These are phyloP conservation scores for Lasioglossum morio DNA, from an alignment of 2,888 invertebrate genomes.

Conservation along the genomic window DNA sequence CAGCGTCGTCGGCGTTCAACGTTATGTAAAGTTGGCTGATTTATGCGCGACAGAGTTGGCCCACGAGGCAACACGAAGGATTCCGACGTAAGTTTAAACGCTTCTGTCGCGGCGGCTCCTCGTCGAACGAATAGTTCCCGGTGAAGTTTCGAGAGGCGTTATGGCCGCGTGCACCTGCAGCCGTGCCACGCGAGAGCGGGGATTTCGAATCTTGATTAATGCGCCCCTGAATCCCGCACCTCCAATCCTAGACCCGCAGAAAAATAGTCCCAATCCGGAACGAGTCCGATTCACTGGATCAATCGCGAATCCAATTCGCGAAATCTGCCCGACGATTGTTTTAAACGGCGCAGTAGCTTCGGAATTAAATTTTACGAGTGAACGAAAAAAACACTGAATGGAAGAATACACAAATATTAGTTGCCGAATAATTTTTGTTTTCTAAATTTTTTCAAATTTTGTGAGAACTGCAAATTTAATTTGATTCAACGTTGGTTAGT, in stretches of 20 bases:
- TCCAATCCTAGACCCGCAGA: constrained; percentile 22
- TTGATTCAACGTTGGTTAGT: too few species aligned
- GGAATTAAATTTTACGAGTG: not conserved
- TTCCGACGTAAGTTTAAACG: constrained; percentile 78
- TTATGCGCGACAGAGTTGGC: constrained; percentile 74
- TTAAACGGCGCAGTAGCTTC: not conserved
- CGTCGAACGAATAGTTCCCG: constrained; percentile 75
- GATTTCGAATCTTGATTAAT: constrained; percentile 73
- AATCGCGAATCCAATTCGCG: not conserved
- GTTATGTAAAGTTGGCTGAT: constrained; percentile 76
- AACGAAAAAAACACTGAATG: too few species aligned
- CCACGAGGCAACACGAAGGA: constrained; percentile 73
- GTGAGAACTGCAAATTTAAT: too few species aligned
- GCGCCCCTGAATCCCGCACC: constrained; percentile 43
- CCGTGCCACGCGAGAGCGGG: constrained; percentile 55
- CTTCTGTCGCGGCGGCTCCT: constrained; percentile 61
- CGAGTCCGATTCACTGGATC: not conserved
- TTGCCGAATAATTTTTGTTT: too few species aligned
- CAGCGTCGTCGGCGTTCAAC: constrained; percentile 60
- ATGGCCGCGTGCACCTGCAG: constrained; percentile 64
- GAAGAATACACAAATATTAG: not conserved
- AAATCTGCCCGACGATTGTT: not conserved
- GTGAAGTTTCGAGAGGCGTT: constrained; percentile 72
- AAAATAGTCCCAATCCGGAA: constrained; percentile 46
- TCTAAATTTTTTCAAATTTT: too few species aligned